A percentile compares a stretch with the other conserved stretches of the same genome.
Conservation (phyloP, 2,797 vertebrate species). For the Anableps anableps region DNA sequence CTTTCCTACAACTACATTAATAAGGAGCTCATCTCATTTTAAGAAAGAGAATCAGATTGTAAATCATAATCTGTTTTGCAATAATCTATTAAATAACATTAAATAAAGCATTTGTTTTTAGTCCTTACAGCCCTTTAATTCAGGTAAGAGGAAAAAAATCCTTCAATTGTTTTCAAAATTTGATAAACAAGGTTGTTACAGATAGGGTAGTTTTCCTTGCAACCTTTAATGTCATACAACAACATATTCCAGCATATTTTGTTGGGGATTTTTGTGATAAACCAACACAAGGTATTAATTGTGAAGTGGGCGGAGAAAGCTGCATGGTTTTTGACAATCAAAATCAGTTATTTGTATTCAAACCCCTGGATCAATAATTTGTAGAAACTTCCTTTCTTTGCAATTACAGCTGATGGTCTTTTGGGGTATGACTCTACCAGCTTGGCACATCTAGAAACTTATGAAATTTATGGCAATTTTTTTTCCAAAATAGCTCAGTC, state of each 20-base stretch:
- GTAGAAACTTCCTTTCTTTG: not conserved
- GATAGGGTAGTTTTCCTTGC: not conserved
- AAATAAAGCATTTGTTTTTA: not conserved
- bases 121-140: not conserved
- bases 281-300: not conserved
- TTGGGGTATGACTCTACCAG: not conserved
- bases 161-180: not conserved
- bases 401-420: not conserved
- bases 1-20: not conserved
- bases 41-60: not conserved
- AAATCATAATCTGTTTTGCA: not conserved
- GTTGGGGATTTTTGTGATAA: not conserved
- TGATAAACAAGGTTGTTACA: not conserved
- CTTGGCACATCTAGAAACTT: not conserved
- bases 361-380: not conserved
- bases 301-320: not conserved
- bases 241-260: not conserved
- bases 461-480: not conserved
- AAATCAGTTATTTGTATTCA: not conserved
- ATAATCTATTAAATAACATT: not conserved
- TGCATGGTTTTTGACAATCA: not conserved
- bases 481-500: not conserved
- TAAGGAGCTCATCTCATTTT: not conserved
- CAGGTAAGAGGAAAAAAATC: not conserved
- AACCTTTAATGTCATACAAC: not conserved